Conservation (phyloP, 2,113 vertebrate species). For the Macquaria ambigua region DNA sequence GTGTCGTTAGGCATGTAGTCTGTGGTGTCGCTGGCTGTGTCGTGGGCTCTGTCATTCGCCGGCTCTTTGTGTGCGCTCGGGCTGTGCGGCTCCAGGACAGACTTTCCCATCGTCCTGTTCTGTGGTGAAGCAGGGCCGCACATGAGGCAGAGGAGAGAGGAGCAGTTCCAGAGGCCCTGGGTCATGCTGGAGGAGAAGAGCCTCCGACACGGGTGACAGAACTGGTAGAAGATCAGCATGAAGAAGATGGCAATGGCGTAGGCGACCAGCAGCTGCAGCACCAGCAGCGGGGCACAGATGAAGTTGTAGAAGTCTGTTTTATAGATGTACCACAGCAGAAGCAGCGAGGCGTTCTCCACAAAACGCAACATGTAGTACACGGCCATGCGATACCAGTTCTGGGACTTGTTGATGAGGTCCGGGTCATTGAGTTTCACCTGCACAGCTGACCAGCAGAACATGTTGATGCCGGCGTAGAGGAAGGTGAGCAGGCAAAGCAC, state of each 20-base stretch:
- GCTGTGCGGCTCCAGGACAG: conserved; percentile 62
- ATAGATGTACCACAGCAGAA: conserved; percentile 92
- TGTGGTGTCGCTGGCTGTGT: conserved; percentile 68
- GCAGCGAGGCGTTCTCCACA: conserved; percentile 91
- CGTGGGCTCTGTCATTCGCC: conserved; percentile 54
- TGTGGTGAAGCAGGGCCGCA: conserved; percentile 51
- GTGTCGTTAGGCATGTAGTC: conserved; percentile 66
- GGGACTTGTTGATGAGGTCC: conserved; percentile 95
- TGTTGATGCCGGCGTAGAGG: conserved; percentile 96
- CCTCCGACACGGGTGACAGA: conserved; percentile 94
- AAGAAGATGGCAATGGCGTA: conserved; percentile 92
- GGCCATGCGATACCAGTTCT: conserved; percentile 92
- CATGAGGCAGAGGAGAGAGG: conserved; percentile 84
- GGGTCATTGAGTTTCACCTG: conserved; percentile 93
- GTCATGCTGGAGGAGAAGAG: conserved; percentile 92
- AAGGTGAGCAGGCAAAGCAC: conserved; percentile 95
- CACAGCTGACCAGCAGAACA: conserved; percentile 98
- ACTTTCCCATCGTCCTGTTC: conserved; percentile 66
- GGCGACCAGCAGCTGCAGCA: conserved; percentile 90
- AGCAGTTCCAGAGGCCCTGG: conserved; percentile 86
- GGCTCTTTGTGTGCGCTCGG: conserved; percentile 62
- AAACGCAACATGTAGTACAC: conserved; percentile 94
- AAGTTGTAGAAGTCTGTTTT: conserved; percentile 91
- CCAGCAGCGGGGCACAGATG: conserved; percentile 89
- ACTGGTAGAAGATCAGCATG: conserved; percentile 98